These are phyloP conservation scores for Melanerpes formicivorus DNA, from an alignment of 2,113 vertebrate genomes.

Conservation along the genomic window DNA sequence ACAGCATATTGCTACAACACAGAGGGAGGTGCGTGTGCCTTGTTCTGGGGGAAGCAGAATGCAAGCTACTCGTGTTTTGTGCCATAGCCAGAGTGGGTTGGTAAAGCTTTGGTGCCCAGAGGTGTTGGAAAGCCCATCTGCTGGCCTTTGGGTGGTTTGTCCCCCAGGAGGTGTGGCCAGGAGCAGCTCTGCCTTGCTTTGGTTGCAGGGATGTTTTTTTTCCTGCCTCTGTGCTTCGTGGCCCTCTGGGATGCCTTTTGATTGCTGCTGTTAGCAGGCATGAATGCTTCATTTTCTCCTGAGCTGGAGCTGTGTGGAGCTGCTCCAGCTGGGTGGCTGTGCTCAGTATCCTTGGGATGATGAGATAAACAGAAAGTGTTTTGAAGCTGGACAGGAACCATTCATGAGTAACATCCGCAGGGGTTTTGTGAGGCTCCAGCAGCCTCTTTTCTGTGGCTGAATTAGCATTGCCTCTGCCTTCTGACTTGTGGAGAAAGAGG, in stretches of 20 bases:
- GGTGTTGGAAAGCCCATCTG: neutral
- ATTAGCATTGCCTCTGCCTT: neutral
- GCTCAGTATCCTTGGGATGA: conserved; percentile 7
- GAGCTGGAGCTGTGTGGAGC: neutral
- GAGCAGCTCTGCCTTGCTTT: neutral
- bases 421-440: conserved; percentile 2
- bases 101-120: neutral
- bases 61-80: neutral
- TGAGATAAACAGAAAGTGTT: conserved; percentile 46
- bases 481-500: neutral
- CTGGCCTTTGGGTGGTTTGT: neutral
- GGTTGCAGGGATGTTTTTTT: too few relatives aligned
- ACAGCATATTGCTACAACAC: conserved; percentile 99
- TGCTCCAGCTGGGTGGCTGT: conserved; percentile 26
- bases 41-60: conserved; percentile 16
- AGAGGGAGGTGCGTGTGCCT: conserved; percentile 94
- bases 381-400: conserved; percentile 23
- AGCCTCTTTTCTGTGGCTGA: conserved; percentile 1
- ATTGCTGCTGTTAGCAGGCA: neutral
- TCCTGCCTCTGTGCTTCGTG: neutral
- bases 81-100: neutral
- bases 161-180: neutral
- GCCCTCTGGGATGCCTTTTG: neutral
- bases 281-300: conserved; percentile 19
- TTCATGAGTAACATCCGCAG: conserved; percentile 18